These are phyloP conservation scores for Craseonycteris thonglongyai DNA, from an alignment of 2,113 vertebrate genomes.

Conservation along the genomic window DNA sequence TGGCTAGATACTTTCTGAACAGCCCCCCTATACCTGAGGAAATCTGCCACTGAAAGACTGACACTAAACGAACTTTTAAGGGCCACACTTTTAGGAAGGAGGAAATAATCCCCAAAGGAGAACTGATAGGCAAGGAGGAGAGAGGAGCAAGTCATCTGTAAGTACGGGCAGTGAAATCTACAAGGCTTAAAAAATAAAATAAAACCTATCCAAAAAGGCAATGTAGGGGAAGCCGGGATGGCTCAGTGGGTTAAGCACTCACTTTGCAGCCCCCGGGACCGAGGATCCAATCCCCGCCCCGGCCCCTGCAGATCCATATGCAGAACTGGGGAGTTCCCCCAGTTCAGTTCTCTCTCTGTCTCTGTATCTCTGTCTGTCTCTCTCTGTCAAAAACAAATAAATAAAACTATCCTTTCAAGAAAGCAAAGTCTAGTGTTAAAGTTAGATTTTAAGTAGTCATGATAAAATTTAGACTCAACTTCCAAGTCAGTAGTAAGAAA, in stretches of 20 bases:
- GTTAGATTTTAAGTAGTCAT: not conserved
- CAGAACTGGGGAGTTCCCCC: too few relatives aligned
- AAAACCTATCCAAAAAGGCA: not conserved
- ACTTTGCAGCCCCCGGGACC: too few relatives aligned
- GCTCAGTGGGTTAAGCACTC: too few relatives aligned
- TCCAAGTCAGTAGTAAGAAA: not conserved
- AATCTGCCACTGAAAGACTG: not conserved
- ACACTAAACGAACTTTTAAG: not conserved
- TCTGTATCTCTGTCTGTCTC: too few relatives aligned
- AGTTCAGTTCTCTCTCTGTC: too few relatives aligned
- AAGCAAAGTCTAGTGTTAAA: too few relatives aligned
- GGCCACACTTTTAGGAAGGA: not conserved
- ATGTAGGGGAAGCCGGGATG: too few relatives aligned
- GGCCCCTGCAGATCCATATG: too few relatives aligned
- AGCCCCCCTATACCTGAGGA: not conserved
- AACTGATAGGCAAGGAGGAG: not conserved
- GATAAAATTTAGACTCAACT: not conserved
- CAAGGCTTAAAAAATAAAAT: not conserved
- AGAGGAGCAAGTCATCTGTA: not conserved
- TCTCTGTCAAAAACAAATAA: too few relatives aligned
- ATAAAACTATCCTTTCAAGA: too few relatives aligned
- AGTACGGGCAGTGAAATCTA: not conserved
- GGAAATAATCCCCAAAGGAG: not conserved
- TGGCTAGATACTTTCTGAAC: too few relatives aligned
- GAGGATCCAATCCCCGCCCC: too few relatives aligned